Percentiles rank a stretch among this genome's conserved stretches.
Conservation (phyloP, 2,888 invertebrate genomes). For the Melanargia galathea region DNA sequence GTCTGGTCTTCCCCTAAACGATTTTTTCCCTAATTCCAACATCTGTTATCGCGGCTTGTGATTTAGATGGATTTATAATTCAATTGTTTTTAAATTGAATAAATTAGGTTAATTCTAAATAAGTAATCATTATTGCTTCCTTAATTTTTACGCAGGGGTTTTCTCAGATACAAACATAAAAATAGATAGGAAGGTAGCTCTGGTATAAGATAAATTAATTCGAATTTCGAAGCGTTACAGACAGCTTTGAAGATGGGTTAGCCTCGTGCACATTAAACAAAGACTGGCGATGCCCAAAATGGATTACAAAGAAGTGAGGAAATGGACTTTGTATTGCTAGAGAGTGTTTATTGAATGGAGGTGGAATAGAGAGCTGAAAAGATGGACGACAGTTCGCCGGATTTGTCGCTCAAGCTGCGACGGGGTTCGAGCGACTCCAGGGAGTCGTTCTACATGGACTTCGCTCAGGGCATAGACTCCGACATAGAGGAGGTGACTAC, state of each 20-base stretch:
- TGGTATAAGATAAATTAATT: conserved; percentile 13
- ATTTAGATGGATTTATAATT: conserved; percentile 1
- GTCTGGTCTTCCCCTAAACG: conserved; percentile 58
- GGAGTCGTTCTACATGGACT: conserved; percentile 95
- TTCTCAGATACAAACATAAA: conserved; percentile 19
- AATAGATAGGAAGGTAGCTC: not conserved
- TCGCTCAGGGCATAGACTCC: conserved; percentile 94
- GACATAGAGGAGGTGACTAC: conserved; percentile 93
- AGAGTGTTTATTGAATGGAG: conserved; percentile 44
- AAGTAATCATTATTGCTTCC: conserved; percentile 6
- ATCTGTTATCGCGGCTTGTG: conserved; percentile 45
- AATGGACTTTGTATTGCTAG: conserved; percentile 44
- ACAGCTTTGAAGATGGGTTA: conserved; percentile 47
- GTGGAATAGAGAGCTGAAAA: conserved; percentile 49
- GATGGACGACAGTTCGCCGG: conserved; percentile 91
- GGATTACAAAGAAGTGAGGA: conserved; percentile 55
- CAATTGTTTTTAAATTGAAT: not conserved
- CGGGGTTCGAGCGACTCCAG: conserved; percentile 93
- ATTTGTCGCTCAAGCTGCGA: conserved; percentile 91
- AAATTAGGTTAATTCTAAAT: not conserved
- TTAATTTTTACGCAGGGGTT: not conserved
- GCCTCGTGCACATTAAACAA: conserved; percentile 34
- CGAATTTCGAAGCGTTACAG: conserved; percentile 29
- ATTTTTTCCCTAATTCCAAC: conserved; percentile 48
- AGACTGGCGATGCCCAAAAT: conserved; percentile 45